Evolutionary conservation across 2,888 invertebrate species (phyloP), one percentile per base, ranked within the genome.

Genomic region (Himalopsyche japonica): DNA sequence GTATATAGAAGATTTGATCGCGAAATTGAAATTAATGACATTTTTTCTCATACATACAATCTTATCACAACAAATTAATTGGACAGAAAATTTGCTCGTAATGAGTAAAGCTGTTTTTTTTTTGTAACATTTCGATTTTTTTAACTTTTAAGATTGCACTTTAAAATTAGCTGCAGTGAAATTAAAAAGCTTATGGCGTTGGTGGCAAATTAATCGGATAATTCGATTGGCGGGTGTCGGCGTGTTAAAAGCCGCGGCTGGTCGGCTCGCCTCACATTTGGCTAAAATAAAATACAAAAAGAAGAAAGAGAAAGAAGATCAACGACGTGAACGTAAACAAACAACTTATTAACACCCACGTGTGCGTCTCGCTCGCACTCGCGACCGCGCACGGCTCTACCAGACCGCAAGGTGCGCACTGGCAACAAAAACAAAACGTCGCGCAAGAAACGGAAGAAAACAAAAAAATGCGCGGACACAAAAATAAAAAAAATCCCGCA

Each of bases 241-340:
- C 70, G 70, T 70, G 70, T 70, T 70, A 70, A 70, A 70, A 70
- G n/a, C 37, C 79, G 37, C 79, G 32, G 76, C 49, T 64, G 57
- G 84, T 47, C 83, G 78, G 80, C 70, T 47, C 78, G 84, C 82
- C 80, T 82, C 80, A 57, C 80, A 81, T 85, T 84, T n/a, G 80
- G 80, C 81, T 81, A 82, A 80, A 83, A 76, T 79, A 81, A 82
- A 84, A 86, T 84, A 83, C 57, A 76, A 80, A 81, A 81, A 82
- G 70, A 76, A 80, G 77, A 81, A 81, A 78, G 77, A 82, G 80
- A 48, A 84, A 83, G 49, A 64, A 79, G 85, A 85, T 85, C 86
- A 85, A 87, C 84, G 84, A 84, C 76, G 86, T 85, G 87, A 87
- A 87, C 85, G 86, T 87, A 87, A 87, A 87, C 87, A 87, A 87